Evolutionary conservation across 2,113 vertebrate genomes (phyloP).

Genomic region (Montifringilla adamsi): DNA sequence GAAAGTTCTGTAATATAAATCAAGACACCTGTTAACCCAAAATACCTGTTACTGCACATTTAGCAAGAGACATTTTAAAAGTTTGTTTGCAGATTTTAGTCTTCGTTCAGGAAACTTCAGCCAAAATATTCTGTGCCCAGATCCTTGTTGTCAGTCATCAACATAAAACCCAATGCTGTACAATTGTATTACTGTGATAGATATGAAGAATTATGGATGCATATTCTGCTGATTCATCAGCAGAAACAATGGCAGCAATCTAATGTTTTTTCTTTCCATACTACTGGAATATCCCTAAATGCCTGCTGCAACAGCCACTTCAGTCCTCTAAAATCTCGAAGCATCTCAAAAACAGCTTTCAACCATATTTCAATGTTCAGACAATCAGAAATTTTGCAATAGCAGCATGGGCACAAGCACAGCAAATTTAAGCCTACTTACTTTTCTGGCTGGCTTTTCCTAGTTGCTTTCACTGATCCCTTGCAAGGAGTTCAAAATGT

Average conservation of each 20-base stretch:
- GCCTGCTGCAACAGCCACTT: neutral
- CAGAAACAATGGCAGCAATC: neutral
- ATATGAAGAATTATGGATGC: neutral
- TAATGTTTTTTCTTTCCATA: neutral
- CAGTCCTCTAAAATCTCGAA: neutral
- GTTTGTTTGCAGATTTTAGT: neutral
- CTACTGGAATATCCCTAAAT: neutral
- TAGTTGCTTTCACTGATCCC: neutral
- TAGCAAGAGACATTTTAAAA: neutral
- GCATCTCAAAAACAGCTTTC: neutral
- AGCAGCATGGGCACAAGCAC: neutral
- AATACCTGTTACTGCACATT: neutral
- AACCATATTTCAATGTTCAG: neutral
- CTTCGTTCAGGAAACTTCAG: neutral
- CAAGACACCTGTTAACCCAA: neutral
- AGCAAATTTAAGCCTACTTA: neutral
- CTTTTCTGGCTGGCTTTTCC: neutral
- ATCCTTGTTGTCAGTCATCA: neutral
- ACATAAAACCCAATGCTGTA: neutral
- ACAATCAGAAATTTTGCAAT: neutral
- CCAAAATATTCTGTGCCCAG: neutral
- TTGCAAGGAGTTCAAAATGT: neutral
- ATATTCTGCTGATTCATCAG: neutral
- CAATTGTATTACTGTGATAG: neutral
- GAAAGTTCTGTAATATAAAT: neutral